Evolutionary conservation across 2,888 invertebrate species (phyloP), one percentile per base, ranked within the genome.

Genomic region (Leptopilina myrica): DNA sequence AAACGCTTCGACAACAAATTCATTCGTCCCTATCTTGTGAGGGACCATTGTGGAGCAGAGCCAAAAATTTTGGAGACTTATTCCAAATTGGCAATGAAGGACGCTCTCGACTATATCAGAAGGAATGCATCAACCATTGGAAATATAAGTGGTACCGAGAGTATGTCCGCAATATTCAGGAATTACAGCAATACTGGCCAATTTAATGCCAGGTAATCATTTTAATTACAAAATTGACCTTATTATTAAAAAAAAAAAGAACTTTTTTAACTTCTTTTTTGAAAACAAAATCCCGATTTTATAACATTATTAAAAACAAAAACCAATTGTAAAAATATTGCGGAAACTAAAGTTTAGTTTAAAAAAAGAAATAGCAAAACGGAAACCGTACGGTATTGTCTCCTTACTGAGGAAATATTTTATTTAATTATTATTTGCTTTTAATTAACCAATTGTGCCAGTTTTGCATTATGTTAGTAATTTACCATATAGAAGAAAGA

Each of bases 61-160:
- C 98, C 98, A 78, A 98, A 98, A 92, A 98, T 98, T 86, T 93
- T 98, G 88, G 98, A 98, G 92, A 98, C 98, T 0, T 98, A 97
- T 92, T 97, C 98, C 4, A 98, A 98, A 90, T 92, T 98, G 86
- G 97, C 97, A 33, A 97, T 98, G 96, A 95, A 95, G 87, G 98
- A 98, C 91, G 98, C 98, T 14, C 96, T 98, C 94, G 97, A 97
- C 88, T 96, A 97, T 86, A 97, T 97, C 95, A 94, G 96, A 86
- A 94, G 97, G 82, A 97, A 97, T 92, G 97, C 96, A 11, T 97
- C 96, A 11, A 97, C 96, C 0, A 96, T 97, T 86, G 97, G 96
- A 75, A 97, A 97, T 92, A 97, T 97, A 92, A 96, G 96, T 78
- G 96, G 96, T 79, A 96, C 97, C 5, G 97, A 97, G 90, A 97